A percentile compares a stretch with the other conserved stretches of the same genome.
phyloP scores from a whole-genome alignment of 2,797 vertebrate genomes.

The Cheirogaleus major region DNA sequence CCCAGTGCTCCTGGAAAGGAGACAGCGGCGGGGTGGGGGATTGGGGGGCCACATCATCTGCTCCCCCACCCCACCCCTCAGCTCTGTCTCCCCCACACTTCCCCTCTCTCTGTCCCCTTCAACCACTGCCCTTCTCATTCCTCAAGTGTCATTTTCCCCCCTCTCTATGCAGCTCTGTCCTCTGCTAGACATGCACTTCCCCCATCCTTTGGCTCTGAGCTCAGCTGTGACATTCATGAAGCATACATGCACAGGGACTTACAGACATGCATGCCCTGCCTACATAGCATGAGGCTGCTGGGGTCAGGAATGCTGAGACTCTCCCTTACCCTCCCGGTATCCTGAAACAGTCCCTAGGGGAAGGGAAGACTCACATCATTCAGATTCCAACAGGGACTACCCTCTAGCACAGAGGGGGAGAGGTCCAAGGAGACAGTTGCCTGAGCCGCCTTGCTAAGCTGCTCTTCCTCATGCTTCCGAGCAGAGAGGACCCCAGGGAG shows the following conservation, averaged over 20 bases:
- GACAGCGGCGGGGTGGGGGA: fast-evolving
- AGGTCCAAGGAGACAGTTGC: neutral
- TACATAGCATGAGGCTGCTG: neutral
- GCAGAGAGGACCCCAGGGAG: neutral
- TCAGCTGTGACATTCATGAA: neutral
- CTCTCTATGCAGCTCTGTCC: neutral
- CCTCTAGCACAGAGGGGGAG: neutral
- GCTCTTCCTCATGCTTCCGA: neutral
- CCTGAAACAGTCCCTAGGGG: fast-evolving
- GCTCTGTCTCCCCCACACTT: neutral
- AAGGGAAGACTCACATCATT: neutral
- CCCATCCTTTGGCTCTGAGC: neutral
- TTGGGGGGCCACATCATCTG: no score
- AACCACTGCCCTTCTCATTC: neutral
- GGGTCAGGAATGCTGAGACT: neutral
- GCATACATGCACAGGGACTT: neutral
- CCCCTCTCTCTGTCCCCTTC: neutral
- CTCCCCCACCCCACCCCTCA: no score
- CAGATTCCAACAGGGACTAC: neutral
- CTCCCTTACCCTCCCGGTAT: neutral
- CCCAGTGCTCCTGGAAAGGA: neutral
- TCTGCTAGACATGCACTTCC: neutral
- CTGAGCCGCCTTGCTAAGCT: neutral
- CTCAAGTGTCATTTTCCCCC: neutral
- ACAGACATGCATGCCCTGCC: no score